Base-by-base conservation (phyloP, 2,113 vertebrate genomes). In the Lamprotornis superbus region DNA sequence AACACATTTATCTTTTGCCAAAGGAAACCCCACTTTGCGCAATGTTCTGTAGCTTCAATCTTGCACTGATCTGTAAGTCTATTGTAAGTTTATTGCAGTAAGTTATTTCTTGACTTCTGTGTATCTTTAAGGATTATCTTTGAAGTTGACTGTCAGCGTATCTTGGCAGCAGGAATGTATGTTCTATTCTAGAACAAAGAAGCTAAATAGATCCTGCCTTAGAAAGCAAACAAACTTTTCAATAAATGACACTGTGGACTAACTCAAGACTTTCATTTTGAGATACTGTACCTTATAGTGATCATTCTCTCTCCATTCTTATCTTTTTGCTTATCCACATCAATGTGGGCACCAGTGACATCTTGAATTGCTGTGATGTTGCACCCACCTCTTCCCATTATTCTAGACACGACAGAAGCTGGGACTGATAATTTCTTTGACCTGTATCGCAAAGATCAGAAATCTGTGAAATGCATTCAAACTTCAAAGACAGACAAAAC, bases 291-390 rank as follows among this genome's bases (percentile, higher is more conserved):
- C 99, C 99, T 99, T 97, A 99, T 99, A 81, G 99, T 99, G 97
- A 99, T 99, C 99, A 99, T 99, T 96, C 99, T 98, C 96, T 99
- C 99, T 81, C 99, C 99, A 55, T 99, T 99, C 96, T 99, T 99
- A 98, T 99, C 99, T 97, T 99, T 99, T 97, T 99, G 99, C 95
- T 99, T 99, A 98, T 99, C 99, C 84, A 99, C 99, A 10, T 99
- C 99, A 95, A 99, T 99, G 94, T 99, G 99, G 80, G 99, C 99
- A 83, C 99, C 99, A 40, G 99, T 99, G 95, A 99, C 99, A 92
- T 99, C 99, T 90, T 99, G 99, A 97, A 99, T 99, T 60, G 99
- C 99, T 70, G 99, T 99, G 95, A 99, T 99, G 97, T 99, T 99
- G 97, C 99, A 99, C 83, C 99, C 99, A 73, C 99, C 99, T 98